These are phyloP conservation scores for Cataglyphis altisquamis DNA, from an alignment of 2,888 invertebrate species.

Conservation along the genomic window DNA sequence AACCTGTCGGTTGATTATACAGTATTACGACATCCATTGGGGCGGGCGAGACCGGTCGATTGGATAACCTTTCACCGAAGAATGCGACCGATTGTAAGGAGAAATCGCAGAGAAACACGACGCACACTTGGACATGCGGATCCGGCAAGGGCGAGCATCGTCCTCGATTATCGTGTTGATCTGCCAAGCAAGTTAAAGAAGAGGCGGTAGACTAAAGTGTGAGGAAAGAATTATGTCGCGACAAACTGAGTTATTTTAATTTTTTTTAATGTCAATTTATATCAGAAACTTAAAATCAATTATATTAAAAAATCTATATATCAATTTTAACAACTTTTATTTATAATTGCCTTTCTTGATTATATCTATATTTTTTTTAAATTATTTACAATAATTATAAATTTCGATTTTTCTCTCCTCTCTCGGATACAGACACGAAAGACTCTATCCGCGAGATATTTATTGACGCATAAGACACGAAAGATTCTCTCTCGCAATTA, in stretches of 20 bases:
- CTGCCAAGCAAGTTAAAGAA: not conserved
- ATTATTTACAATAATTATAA: not conserved
- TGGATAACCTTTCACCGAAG: conserved; percentile 60
- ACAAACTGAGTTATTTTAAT: not conserved
- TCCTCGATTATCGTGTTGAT: not conserved
- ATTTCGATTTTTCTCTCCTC: not conserved
- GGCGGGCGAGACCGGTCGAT: conserved; percentile 18
- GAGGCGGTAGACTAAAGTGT: not conserved
- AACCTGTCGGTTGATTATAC: conserved; percentile 43
- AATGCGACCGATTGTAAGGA: conserved; percentile 55
- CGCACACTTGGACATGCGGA: conserved; percentile 11
- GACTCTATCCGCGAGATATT: not conserved
- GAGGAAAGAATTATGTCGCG: not conserved
- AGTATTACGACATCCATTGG: conserved; percentile 43
- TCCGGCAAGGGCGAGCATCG: not conserved
- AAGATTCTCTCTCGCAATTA: not conserved
- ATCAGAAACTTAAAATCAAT: conserved; percentile 3
- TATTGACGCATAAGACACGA: not conserved
- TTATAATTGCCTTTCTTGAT: not conserved
- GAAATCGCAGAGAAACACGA: conserved; percentile 42
- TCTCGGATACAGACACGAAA: not conserved
- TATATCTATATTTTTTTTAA: not conserved
- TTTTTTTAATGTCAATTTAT: not conserved
- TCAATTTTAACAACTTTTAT: not conserved
- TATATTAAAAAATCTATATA: not conserved